These are phyloP conservation scores for Lagocephalus sceleratus DNA, from an alignment of 2,797 vertebrate species.

Conservation along the genomic window DNA sequence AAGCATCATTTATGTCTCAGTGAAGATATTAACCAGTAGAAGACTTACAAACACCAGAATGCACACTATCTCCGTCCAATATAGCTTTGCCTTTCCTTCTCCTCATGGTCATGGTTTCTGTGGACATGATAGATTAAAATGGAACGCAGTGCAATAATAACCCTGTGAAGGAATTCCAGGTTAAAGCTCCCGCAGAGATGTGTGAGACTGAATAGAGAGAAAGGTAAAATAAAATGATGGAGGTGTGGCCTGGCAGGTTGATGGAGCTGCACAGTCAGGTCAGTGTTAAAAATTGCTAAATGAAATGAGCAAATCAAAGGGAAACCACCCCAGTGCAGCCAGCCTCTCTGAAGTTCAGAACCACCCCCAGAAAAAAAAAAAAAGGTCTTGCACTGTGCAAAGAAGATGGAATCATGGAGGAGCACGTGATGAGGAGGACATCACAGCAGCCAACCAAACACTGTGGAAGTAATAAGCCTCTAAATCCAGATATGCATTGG, in stretches of 20 bases:
- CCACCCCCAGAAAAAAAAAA: neutral
- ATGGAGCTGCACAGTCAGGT: neutral
- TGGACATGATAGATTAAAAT: neutral
- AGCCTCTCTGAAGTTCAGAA: neutral
- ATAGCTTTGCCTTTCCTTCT: too few relatives aligned
- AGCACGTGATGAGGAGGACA: too few relatives aligned
- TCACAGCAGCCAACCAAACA: too few relatives aligned
- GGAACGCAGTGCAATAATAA: neutral
- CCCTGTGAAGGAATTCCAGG: neutral
- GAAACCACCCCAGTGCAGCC: neutral
- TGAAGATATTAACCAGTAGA: too few relatives aligned
- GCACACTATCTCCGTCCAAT: slow-evolving; percentile 5
- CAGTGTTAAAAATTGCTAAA: neutral
- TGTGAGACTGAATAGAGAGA: neutral
- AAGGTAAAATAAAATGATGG: neutral
- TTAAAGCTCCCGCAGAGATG: slow-evolving; percentile 2
- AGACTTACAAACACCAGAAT: neutral
- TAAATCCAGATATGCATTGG: too few relatives aligned
- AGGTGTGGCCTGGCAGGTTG: neutral
- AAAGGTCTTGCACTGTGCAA: neutral
- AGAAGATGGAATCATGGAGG: too few relatives aligned
- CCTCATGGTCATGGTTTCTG: slow-evolving; percentile 2
- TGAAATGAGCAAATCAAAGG: neutral
- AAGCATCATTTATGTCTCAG: too few relatives aligned
- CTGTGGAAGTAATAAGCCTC: too few relatives aligned